Base-by-base conservation (phyloP, 2,113 vertebrate species). In the Triplophysa dalaica region DNA sequence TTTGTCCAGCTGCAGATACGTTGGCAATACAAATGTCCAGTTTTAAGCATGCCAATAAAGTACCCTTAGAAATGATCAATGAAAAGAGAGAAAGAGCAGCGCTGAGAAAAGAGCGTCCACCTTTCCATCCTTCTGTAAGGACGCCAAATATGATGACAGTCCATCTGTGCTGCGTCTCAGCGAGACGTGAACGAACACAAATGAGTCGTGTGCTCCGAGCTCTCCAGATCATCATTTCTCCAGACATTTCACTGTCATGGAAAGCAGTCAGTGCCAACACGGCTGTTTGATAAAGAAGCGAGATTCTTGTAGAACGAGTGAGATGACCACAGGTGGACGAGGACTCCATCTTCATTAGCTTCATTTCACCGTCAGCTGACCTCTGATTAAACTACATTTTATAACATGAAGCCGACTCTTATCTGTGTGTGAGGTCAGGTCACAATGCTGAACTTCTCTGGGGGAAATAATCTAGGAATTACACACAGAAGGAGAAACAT, bases 111-210 rank as follows among this genome's bases (percentile, higher is more conserved):
- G 67, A 65, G 19, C 54, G 33, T 61, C 54, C 75, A 65, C 64
- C 14, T 83, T 56, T 77, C 45, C 82, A 8, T 63, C 33, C 62
- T 12, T 66, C 29, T 56, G 65, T 56, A 38, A 75, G 63, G 66
- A 26, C 60, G 80, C 60, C 68, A 66, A 72, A 19, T 45, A 48
- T 64, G 9, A 43, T 33, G 22, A 33, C 8, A 17, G 73, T 48
- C 77, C 75, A 82, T 73, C 81, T 78, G 68, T 62, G 75, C 75
- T 67, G 61, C 66, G 58, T 58, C 52, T 61, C 48, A 21, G 38
- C 58, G 45, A 72, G 50, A 33, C 56, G 38, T 21, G 11, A 17
- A 6, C n/a, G 2, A 19, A 21, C 22, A 13, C 70, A 72, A 17
- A 26, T 41, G 12, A 58, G 29, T 58, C 19, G 17, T 72, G 52